Percentiles rank a stretch among this genome's conserved stretches.
These are phyloP conservation scores for Otolemur crassicaudatus DNA, from an alignment of 2,797 vertebrate genomes.

Conservation along the genomic window DNA sequence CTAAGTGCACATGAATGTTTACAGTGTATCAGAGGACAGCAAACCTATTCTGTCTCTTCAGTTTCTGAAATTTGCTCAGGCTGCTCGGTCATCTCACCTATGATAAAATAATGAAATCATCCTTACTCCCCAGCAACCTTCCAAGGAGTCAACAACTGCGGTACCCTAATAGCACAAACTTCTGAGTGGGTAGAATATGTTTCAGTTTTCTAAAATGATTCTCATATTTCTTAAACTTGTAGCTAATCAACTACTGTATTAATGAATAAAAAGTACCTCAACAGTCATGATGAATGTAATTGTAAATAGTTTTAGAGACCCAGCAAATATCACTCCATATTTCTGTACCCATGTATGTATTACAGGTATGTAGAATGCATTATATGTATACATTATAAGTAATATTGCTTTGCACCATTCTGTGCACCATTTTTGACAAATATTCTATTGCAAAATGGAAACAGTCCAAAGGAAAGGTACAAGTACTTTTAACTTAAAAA, in stretches of 20 bases:
- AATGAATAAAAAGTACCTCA: not conserved
- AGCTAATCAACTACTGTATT: conserved; percentile 34
- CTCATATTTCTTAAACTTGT: conserved; percentile 6
- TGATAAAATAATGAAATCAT: not conserved
- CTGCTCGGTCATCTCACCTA: not conserved
- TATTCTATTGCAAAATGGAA: not conserved
- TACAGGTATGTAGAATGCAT: not conserved
- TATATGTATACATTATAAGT: not conserved
- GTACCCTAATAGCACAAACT: not conserved
- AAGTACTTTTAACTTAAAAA: conserved; percentile 5
- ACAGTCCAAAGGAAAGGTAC: not conserved
- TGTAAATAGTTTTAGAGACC: conserved; percentile 40
- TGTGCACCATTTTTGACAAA: not conserved
- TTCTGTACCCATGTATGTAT: not conserved
- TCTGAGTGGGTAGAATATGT: conserved; percentile 21
- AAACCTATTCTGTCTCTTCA: not conserved
- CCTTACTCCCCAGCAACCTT: not conserved
- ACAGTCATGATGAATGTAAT: not conserved
- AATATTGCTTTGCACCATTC: not conserved
- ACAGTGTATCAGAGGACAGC: not conserved
- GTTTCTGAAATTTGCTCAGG: conserved; percentile 34
- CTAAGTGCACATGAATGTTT: conserved; percentile 53
- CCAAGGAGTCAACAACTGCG: not conserved
- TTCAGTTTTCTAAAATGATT: conserved; percentile 32
- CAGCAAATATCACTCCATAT: not conserved